Percentiles rank a stretch among this genome's conserved stretches.
These are phyloP conservation scores for Carposina sasakii DNA, from an alignment of 1,140 invertebrate species.

Conservation along the genomic window DNA sequence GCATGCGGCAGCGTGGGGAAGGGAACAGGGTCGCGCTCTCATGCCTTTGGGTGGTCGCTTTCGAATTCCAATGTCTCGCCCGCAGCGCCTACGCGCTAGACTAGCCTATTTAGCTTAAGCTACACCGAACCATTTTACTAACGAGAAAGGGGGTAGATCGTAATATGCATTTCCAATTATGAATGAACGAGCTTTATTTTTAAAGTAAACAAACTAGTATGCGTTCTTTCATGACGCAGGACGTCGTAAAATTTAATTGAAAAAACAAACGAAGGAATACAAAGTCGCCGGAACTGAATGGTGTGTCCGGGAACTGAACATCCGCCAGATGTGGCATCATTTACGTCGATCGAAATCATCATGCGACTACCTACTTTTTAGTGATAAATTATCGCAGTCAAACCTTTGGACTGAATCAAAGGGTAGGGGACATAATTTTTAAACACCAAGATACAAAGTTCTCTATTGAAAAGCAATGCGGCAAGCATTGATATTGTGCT, in stretches of 20 bases:
- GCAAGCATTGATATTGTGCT: too few species aligned
- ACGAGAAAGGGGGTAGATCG: background rate
- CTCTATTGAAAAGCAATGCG: too few species aligned
- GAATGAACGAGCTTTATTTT: slow-evolving; percentile 44
- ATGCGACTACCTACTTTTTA: slow-evolving; percentile 1
- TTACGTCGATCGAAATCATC: too few species aligned
- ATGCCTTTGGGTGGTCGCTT: slow-evolving; percentile 70
- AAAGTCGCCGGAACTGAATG: slow-evolving; percentile 55
- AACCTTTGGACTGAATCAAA: too few species aligned
- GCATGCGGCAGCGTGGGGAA: slow-evolving; percentile 45
- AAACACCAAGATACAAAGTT: too few species aligned
- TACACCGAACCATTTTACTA: slow-evolving; percentile 4
- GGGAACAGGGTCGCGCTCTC: slow-evolving; percentile 58
- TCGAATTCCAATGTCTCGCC: slow-evolving; percentile 67
- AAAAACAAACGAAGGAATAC: slow-evolving; percentile 55
- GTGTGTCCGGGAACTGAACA: slow-evolving; percentile 61
- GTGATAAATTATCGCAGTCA: too few species aligned
- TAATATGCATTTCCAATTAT: slow-evolving; percentile 17
- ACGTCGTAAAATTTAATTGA: slow-evolving; percentile 49
- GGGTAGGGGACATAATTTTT: too few species aligned
- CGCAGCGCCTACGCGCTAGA: slow-evolving; percentile 65
- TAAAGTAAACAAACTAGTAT: slow-evolving; percentile 43
- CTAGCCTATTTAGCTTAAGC: slow-evolving; percentile 24
- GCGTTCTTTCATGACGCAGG: too few species aligned
- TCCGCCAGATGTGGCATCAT: slow-evolving; percentile 66